Evolutionary conservation across 2,888 invertebrate species (phyloP).

Genomic region (Pristionchus arcanus): DNA sequence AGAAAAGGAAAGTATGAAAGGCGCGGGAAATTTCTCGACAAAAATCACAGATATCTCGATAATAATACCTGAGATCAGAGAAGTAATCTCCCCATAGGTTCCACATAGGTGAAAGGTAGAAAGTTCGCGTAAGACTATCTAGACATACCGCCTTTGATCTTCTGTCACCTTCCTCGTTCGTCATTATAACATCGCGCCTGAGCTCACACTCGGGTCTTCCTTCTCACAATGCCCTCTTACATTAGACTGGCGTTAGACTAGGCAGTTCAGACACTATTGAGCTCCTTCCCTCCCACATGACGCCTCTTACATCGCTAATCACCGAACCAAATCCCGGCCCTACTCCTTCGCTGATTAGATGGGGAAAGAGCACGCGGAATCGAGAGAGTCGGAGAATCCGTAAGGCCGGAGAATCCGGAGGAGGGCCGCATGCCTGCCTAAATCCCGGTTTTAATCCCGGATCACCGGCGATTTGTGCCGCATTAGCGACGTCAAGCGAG

Average conservation of each 20-base stretch:
- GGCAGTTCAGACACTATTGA: not conserved
- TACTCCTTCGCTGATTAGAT: not conserved
- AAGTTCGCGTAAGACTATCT: no score
- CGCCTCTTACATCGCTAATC: not conserved
- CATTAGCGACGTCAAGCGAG: not conserved
- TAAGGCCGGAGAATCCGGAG: not conserved
- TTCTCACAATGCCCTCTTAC: not conserved
- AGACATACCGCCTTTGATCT: not conserved
- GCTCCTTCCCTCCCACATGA: not conserved
- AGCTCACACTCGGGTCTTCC: not conserved
- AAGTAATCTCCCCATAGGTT: no score
- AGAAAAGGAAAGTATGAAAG: no score
- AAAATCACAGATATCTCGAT: no score
- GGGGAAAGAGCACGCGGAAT: not conserved
- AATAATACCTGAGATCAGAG: no score
- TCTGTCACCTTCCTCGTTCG: no score
- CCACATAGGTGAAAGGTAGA: no score
- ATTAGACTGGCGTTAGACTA: no score
- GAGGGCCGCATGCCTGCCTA: not conserved
- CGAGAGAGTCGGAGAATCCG: no score
- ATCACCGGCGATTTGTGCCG: constrained; percentile 24
- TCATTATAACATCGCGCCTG: not conserved
- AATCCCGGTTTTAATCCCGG: not conserved
- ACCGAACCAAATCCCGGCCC: constrained; percentile 2
- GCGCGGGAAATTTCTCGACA: not conserved